Percentiles rank a stretch among this genome's conserved stretches.
Evolutionary conservation across 2,113 vertebrate genomes (phyloP).

Genomic region (Mus spicilegus): DNA sequence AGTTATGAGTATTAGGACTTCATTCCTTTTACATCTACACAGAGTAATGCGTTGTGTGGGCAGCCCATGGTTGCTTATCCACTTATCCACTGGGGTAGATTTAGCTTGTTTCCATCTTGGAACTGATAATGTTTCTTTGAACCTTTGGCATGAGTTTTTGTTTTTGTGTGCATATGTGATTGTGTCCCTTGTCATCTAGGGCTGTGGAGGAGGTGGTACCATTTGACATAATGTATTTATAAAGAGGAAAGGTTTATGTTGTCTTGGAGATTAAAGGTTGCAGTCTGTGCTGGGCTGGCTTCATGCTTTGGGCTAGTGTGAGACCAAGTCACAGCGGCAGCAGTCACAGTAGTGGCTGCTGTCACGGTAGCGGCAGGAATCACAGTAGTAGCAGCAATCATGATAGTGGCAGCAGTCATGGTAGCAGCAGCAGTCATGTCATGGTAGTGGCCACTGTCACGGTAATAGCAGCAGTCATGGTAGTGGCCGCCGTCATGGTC

Average conservation of each 20-base stretch:
- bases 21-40: not conserved
- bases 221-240: not conserved
- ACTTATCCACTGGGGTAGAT: not conserved
- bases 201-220: not conserved
- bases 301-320: not conserved
- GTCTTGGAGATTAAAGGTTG: not conserved
- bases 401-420: not conserved
- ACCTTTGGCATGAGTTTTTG: not conserved
- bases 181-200: too few relatives aligned
- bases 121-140: too few relatives aligned
- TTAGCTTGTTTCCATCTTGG: not conserved
- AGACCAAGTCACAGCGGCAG: not conserved
- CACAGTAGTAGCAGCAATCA: too few relatives aligned
- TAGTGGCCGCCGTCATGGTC: too few relatives aligned
- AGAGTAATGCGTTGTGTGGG: not conserved
- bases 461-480: too few relatives aligned
- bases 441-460: too few relatives aligned
- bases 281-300: not conserved
- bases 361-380: too few relatives aligned
- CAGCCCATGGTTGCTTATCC: not conserved
- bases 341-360: not conserved
- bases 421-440: not conserved
- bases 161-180: not conserved
- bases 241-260: not conserved
- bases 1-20: not conserved